Conservation (phyloP, 2,797 vertebrate genomes). For the Psittacula derbiana region DNA sequence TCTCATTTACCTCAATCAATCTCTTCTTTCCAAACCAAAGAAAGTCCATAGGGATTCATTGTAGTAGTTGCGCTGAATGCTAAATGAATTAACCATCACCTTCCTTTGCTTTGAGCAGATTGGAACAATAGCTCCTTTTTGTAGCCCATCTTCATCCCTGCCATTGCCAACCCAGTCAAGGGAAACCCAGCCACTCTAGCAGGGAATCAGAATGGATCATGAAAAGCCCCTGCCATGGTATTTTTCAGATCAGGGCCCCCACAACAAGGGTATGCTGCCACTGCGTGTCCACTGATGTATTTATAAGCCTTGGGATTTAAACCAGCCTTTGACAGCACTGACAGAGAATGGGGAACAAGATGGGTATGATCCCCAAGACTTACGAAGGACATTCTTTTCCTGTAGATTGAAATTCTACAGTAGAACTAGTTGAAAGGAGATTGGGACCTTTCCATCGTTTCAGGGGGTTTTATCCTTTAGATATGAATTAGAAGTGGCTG, state of each 20-base stretch:
- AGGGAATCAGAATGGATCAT: background rate
- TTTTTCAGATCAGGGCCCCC: background rate
- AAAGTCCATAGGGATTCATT: background rate
- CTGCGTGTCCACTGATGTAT: background rate
- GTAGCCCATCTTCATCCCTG: background rate
- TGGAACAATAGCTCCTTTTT: background rate
- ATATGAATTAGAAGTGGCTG: background rate
- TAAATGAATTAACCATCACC: conserved; percentile 36
- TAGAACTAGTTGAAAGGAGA: background rate
- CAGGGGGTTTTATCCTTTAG: background rate
- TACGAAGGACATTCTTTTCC: background rate
- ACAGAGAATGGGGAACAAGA: background rate
- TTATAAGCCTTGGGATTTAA: background rate
- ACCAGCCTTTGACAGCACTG: background rate
- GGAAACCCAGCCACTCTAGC: background rate
- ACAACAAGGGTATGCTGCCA: background rate
- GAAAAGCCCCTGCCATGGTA: background rate
- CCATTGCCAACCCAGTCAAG: background rate
- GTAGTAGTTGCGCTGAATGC: background rate
- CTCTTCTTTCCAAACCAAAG: conserved; percentile 13
- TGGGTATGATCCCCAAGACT: background rate
- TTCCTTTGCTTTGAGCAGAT: background rate
- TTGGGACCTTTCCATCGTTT: background rate
- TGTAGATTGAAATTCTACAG: background rate
- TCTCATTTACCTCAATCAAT: conserved; percentile 33